Conservation (phyloP, 1,140 invertebrate species). For the Triops cancriformis region DNA sequence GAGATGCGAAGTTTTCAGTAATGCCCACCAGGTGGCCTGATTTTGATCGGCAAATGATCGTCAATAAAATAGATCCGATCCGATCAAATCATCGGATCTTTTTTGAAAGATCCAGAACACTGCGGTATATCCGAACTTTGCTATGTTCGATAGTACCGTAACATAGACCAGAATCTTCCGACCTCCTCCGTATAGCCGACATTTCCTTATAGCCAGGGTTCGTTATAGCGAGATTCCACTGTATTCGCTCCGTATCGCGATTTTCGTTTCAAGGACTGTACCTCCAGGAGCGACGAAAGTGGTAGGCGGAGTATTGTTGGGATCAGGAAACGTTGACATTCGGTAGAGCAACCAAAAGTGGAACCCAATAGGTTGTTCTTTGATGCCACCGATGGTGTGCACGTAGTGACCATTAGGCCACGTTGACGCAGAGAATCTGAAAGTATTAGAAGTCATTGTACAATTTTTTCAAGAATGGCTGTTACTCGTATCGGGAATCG, state of each 20-base stretch:
- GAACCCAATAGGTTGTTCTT: conserved; percentile 76
- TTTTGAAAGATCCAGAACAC: too few species aligned
- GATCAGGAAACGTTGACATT: conserved; percentile 62
- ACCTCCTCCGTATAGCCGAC: not conserved
- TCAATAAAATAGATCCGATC: too few species aligned
- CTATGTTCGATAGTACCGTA: not conserved
- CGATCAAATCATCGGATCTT: too few species aligned
- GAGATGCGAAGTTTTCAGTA: too few species aligned
- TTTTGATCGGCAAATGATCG: too few species aligned
- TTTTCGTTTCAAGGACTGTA: conserved; percentile 40
- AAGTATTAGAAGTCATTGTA: conserved; percentile 30
- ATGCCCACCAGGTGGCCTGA: too few species aligned
- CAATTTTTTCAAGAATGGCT: not conserved
- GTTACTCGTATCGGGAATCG: conserved; percentile 43
- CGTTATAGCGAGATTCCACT: not conserved
- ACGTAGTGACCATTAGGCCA: conserved; percentile 87
- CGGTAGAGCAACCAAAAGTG: conserved; percentile 80
- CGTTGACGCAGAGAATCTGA: conserved; percentile 64
- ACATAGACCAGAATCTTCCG: not conserved
- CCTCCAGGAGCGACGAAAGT: conserved; percentile 73
- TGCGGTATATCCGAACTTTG: too few species aligned
- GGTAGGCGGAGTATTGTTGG: conserved; percentile 65
- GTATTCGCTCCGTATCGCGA: not conserved
- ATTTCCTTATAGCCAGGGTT: not conserved
- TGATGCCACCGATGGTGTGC: conserved; percentile 72